phyloP scores from a whole-genome alignment of 2,888 invertebrate genomes.

The Cheilosia scutellata region DNA sequence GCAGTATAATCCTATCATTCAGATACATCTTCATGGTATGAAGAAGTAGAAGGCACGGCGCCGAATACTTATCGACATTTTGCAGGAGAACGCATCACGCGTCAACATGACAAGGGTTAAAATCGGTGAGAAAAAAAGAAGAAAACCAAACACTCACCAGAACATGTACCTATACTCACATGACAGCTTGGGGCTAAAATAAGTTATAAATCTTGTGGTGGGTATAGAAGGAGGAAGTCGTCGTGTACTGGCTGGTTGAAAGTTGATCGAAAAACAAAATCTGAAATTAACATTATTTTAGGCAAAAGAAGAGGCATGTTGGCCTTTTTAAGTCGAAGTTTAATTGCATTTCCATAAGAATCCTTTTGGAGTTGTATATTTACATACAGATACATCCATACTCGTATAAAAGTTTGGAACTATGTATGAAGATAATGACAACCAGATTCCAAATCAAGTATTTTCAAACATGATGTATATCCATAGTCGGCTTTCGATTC shows the following conservation, averaged over 20 bases:
- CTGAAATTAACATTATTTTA: constrained; percentile 16
- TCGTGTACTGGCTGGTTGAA: neutral
- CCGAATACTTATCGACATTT: constrained; percentile 53
- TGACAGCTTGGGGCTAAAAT: constrained; percentile 59
- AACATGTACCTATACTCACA: constrained; percentile 32
- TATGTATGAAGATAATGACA: too few species aligned
- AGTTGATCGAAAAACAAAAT: constrained; percentile 6
- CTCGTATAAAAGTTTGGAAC: too few species aligned
- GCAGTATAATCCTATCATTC: constrained; percentile 24
- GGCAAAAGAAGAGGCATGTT: neutral
- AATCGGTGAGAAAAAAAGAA: constrained; percentile 24
- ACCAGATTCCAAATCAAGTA: too few species aligned
- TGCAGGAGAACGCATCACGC: constrained; percentile 66
- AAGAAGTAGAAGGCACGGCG: constrained; percentile 50
- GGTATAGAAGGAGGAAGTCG: constrained; percentile 21
- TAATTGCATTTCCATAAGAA: neutral
- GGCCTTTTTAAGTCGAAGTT: neutral
- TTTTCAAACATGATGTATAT: too few species aligned
- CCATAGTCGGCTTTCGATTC: too few species aligned
- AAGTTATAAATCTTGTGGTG: constrained; percentile 58
- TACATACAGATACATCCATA: too few species aligned
- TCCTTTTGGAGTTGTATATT: too few species aligned
- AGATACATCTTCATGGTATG: constrained; percentile 41
- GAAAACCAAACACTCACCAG: neutral
- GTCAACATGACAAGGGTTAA: constrained; percentile 68